phyloP scores from a whole-genome alignment of 1,140 invertebrate genomes.

The Drosophila jambulina region DNA sequence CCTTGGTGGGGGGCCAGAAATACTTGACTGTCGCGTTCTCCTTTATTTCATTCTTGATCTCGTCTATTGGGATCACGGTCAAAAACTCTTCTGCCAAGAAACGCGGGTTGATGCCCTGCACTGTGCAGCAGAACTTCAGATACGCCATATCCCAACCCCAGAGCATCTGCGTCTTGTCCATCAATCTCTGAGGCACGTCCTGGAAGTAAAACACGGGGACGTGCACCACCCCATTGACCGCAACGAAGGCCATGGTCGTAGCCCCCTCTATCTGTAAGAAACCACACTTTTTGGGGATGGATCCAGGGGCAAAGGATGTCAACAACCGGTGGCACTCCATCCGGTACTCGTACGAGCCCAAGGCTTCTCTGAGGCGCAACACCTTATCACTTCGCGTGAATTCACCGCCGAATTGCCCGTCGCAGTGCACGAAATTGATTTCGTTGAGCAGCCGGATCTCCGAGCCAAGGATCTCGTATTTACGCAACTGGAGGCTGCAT shows the following conservation, averaged over 20 bases:
- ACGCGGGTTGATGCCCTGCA: not conserved
- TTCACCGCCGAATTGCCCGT: not conserved
- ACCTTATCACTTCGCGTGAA: not conserved
- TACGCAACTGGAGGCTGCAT: not conserved
- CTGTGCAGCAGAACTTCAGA: not conserved
- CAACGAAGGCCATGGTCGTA: rapidly evolving
- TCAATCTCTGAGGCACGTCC: not conserved
- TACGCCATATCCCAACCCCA: not conserved
- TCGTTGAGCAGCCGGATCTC: not conserved
- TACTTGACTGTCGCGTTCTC: not conserved
- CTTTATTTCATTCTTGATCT: too few relatives aligned
- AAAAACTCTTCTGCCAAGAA: not conserved
- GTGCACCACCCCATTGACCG: too few relatives aligned
- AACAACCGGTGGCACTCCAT: not conserved
- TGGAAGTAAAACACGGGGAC: too few relatives aligned
- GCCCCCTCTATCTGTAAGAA: rapidly evolving
- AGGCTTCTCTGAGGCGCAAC: not conserved
- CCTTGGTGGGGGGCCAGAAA: not conserved
- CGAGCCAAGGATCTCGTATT: not conserved
- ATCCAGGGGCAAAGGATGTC: too few relatives aligned
- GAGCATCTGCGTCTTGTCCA: not conserved
- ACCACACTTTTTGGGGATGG: not conserved
- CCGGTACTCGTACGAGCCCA: not conserved
- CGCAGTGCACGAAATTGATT: not conserved
- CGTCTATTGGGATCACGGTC: not conserved